These are phyloP conservation scores for Cerastis rubricosa DNA, from an alignment of 2,888 invertebrate species.

Conservation along the genomic window DNA sequence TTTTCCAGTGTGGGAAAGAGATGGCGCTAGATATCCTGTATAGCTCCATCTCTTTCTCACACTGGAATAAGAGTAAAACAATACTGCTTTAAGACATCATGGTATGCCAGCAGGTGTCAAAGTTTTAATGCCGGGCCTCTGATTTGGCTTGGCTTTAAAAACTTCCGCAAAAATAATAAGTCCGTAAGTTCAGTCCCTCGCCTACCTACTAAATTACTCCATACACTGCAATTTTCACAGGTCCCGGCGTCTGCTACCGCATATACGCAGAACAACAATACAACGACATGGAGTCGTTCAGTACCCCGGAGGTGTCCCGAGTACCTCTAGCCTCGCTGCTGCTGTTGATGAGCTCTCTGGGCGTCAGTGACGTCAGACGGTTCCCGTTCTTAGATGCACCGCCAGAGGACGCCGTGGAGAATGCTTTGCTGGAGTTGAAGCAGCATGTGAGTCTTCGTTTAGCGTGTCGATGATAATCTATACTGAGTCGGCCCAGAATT, in stretches of 20 bases:
- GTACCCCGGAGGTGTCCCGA: constrained; percentile 97
- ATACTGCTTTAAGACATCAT: too few species aligned
- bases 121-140: too few species aligned
- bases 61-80: too few species aligned
- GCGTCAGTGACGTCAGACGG: constrained; percentile 96
- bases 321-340: constrained; percentile 98
- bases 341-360: constrained; percentile 98
- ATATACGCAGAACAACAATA: constrained; percentile 96
- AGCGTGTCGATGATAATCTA: too few species aligned
- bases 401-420: constrained; percentile 95
- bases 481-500: too few species aligned
- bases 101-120: too few species aligned
- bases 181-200: not conserved
- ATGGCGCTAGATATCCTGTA: too few species aligned
- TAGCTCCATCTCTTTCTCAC: too few species aligned
- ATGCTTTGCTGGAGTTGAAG: constrained; percentile 96
- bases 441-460: constrained; percentile 92
- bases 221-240: constrained; percentile 76
- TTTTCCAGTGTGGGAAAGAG: too few species aligned
- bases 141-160: too few species aligned
- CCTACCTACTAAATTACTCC: not conserved
- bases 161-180: not conserved
- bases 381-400: constrained; percentile 99
- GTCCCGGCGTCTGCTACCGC: constrained; percentile 98
- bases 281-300: constrained; percentile 94